Evolutionary conservation across 2,888 invertebrate genomes (phyloP), one percentile per base, ranked within the genome.

Genomic region (Drosophila buzzatii): DNA sequence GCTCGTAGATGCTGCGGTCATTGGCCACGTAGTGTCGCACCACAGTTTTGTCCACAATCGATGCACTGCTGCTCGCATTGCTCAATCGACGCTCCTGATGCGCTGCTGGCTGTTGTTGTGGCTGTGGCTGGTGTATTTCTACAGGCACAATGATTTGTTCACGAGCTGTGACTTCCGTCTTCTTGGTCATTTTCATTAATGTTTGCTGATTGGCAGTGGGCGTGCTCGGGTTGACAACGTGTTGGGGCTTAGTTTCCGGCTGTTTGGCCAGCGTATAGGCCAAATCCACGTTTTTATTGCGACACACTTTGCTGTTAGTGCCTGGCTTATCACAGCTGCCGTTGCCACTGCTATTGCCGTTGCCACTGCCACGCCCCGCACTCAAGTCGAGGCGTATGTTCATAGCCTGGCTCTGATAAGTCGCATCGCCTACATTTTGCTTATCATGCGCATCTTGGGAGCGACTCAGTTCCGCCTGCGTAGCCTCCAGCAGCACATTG

Each of bases 11-110:
- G 89, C 95, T 94, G 67, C 94, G 94, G 65, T 95, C 94, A 86
- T 95, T 95, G 52, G 95, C 94, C 73, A 95, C 94, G 76, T 95
- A 94, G 83, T 94, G 94, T 80, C 95, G 95, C 80, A 95, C 95
- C 81, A 95, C 95, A 63, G 94, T 94, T 69, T 90, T 93, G 79
- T 92, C 92, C 68, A 91, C 85, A 58, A 78, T 73, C 18, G 91
- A 86, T 14, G 74, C 77, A 49, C 82, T 76, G 76, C 89, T 89
- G 76, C 89, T 92, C 83, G 72, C 91, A 79, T 70, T 86, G 85
- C 79, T 91, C 79, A 82, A 78, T 45, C 90, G 67, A 2, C 77
- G 75, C 61, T 79, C 81, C 47, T 73, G 73, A 37, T 10, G 39
- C 9, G 9, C 12, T 23, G n/a, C 4, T 2, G 57, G 0, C 16